These are phyloP conservation scores for Bombus fervidus DNA, from an alignment of 1,140 invertebrate genomes.

Conservation along the genomic window DNA sequence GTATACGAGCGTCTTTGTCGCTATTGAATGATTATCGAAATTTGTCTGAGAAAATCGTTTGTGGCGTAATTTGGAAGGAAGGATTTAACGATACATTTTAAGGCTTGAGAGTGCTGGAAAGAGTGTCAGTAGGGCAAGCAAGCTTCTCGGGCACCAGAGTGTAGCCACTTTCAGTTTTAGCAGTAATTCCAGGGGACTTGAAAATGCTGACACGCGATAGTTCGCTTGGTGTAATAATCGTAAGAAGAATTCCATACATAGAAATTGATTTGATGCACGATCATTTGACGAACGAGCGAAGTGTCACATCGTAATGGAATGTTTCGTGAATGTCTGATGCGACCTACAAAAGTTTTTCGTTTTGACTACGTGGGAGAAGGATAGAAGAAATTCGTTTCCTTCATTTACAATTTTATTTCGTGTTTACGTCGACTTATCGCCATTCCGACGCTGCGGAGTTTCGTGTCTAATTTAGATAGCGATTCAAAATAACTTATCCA, in stretches of 20 bases:
- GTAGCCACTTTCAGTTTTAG: slow-evolving; percentile 41
- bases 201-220: background rate
- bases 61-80: too few species aligned
- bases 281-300: too few species aligned
- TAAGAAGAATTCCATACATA: background rate
- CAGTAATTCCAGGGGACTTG: background rate
- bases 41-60: background rate
- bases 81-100: background rate
- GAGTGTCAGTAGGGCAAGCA: slow-evolving; percentile 13
- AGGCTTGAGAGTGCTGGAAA: background rate
- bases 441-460: background rate
- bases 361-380: background rate
- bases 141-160: background rate
- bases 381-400: background rate
- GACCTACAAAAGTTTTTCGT: slow-evolving; percentile 6
- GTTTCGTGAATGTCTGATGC: background rate
- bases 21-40: background rate
- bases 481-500: background rate
- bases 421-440: background rate
- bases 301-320: background rate
- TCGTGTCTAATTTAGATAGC: background rate
- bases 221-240: background rate
- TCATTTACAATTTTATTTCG: background rate
- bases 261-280: too few species aligned
- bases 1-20: background rate